A percentile compares a stretch with the other conserved stretches of the same genome.
Evolutionary conservation across 2,888 invertebrate species (phyloP).

Genomic region (Cantharis nigra): DNA sequence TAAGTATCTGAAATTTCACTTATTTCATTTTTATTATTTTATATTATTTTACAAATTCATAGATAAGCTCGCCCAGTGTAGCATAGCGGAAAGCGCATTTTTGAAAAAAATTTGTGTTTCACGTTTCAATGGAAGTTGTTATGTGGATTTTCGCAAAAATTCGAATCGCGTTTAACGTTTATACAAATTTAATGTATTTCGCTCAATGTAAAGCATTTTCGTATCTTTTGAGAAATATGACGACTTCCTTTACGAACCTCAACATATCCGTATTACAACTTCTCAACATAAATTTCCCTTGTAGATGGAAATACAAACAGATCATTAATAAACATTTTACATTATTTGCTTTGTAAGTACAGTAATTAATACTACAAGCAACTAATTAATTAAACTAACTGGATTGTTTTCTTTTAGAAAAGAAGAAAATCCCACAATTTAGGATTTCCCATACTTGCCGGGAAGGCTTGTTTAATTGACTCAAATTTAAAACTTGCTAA

Average conservation of each 20-base stretch:
- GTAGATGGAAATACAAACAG: neutral
- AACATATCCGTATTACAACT: neutral
- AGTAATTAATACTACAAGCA: neutral
- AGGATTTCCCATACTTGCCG: neutral
- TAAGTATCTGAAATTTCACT: slow-evolving; percentile 52
- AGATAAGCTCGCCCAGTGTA: neutral
- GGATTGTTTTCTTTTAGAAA: neutral
- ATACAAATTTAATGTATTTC: neutral
- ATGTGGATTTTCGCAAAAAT: neutral
- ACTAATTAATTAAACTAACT: neutral
- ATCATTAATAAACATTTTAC: neutral
- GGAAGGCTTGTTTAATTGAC: neutral
- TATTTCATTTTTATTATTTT: neutral
- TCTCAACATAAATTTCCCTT: neutral
- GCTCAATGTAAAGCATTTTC: neutral
- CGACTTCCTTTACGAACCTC: neutral
- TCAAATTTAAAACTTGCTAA: neutral
- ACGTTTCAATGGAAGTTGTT: neutral
- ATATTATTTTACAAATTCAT: neutral
- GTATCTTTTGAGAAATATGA: neutral
- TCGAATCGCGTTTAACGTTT: neutral
- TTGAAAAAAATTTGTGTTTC: neutral
- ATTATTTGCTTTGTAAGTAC: neutral
- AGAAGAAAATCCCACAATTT: neutral
- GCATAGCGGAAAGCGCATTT: neutral